Percentiles rank a stretch among this genome's conserved stretches.
Evolutionary conservation across 2,888 invertebrate genomes (phyloP).

Genomic region (Lithodes maja): DNA sequence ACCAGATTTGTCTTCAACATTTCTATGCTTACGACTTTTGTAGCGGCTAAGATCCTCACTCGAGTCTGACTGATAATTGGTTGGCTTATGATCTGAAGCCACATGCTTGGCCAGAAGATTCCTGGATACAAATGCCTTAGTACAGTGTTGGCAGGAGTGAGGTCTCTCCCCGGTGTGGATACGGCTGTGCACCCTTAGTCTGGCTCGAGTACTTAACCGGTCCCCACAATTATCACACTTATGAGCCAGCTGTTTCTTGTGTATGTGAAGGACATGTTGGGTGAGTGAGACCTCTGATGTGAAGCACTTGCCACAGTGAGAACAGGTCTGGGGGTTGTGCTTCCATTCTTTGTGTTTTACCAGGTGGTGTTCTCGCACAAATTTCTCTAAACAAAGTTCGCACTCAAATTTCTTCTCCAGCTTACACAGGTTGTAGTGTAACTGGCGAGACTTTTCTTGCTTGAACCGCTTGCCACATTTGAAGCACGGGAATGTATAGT

Average conservation of each 20-base stretch:
- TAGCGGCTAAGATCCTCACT: conserved; percentile 52
- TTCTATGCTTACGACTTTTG: conserved; percentile 60
- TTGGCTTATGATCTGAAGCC: conserved; percentile 40
- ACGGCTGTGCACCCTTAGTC: conserved; percentile 67
- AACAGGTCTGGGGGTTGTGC: conserved; percentile 70
- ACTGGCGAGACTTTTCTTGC: conserved; percentile 69
- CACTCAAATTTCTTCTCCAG: conserved; percentile 70
- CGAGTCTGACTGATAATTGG: conserved; percentile 54
- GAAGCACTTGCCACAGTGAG: conserved; percentile 69
- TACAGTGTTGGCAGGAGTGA: conserved; percentile 79
- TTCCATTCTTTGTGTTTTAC: conserved; percentile 71
- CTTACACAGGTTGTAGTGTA: conserved; percentile 70
- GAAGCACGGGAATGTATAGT: conserved; percentile 64
- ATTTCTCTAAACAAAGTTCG: conserved; percentile 70
- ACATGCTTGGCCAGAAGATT: conserved; percentile 84
- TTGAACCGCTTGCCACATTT: conserved; percentile 69
- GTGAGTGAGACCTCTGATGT: conserved; percentile 69
- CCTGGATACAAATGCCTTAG: conserved; percentile 86
- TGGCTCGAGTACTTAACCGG: conserved; percentile 57
- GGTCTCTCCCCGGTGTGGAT: conserved; percentile 68
- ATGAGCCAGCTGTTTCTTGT: conserved; percentile 67
- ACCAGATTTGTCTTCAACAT: conserved; percentile 24
- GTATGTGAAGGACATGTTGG: conserved; percentile 70
- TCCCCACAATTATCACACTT: conserved; percentile 69
- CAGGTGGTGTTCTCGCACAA: conserved; percentile 69